These are phyloP conservation scores for Urosaurus nigricauda DNA, from an alignment of 2,797 vertebrate genomes.

Conservation along the genomic window DNA sequence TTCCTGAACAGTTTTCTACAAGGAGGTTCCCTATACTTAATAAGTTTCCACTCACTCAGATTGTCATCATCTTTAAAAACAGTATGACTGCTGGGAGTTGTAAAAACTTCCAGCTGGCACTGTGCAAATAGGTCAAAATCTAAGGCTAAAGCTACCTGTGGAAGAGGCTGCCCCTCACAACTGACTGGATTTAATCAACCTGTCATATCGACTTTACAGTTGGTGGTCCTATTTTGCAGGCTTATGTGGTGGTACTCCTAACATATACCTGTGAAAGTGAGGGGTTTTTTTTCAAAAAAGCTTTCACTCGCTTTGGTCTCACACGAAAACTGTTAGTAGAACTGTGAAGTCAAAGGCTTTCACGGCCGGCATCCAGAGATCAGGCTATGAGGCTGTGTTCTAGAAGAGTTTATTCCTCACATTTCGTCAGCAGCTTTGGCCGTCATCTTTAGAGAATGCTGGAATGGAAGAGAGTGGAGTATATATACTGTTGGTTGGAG, in stretches of 20 bases:
- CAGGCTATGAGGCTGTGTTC: too few species aligned
- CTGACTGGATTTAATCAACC: accelerated
- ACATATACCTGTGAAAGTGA: not conserved
- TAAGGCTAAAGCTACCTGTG: not conserved
- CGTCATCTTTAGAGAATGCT: too few species aligned
- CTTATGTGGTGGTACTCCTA: not conserved
- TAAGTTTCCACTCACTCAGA: not conserved
- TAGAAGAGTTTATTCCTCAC: too few species aligned
- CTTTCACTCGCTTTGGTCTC: not conserved
- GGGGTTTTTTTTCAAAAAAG: not conserved
- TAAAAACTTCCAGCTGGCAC: constrained; percentile 18
- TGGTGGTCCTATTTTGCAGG: not conserved
- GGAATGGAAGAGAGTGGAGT: too few species aligned
- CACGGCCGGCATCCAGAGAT: too few species aligned
- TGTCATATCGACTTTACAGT: not conserved
- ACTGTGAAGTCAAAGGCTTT: too few species aligned
- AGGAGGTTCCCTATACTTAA: not conserved
- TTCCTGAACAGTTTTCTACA: not conserved
- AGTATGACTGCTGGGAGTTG: not conserved
- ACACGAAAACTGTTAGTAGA: not conserved
- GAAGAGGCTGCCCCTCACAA: not conserved
- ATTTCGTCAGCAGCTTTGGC: too few species aligned
- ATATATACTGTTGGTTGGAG: too few species aligned
- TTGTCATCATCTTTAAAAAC: constrained; percentile 5
- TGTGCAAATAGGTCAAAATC: not conserved